phyloP scores from a whole-genome alignment of 2,113 vertebrate genomes.

The Rallus limicola region DNA sequence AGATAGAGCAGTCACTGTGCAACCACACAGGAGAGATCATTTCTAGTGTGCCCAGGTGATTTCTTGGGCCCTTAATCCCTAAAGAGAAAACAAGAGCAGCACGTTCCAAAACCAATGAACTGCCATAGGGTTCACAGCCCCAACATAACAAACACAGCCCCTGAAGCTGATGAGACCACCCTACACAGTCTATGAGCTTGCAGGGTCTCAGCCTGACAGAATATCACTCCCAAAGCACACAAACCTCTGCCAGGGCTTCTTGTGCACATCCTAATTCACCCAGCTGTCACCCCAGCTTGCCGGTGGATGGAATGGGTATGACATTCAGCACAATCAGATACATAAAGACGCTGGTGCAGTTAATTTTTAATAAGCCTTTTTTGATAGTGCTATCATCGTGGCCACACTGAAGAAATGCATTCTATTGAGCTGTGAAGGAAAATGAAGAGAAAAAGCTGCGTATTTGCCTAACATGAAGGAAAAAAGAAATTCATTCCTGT shows the following conservation, averaged over 20 bases:
- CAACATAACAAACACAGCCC: not conserved
- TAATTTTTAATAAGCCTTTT: not conserved
- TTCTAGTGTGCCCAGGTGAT: not conserved
- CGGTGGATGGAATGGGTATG: not conserved
- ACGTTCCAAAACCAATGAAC: not conserved
- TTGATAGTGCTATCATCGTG: not conserved
- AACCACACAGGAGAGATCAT: not conserved
- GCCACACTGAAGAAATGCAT: not conserved
- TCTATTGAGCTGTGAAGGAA: not conserved
- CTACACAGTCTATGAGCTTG: not conserved
- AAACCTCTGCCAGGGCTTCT: not conserved
- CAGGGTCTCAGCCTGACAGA: not conserved
- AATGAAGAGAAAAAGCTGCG: not conserved
- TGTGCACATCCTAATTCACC: not conserved
- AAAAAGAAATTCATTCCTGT: not conserved
- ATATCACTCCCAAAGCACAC: not conserved
- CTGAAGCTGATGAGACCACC: not conserved
- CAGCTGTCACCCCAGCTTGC: not conserved
- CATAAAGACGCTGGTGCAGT: not conserved
- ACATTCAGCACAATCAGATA: not conserved
- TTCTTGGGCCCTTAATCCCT: not conserved
- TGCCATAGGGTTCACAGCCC: not conserved
- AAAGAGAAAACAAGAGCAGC: not conserved
- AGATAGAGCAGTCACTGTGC: not conserved
- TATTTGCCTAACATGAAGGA: not conserved